Conservation (phyloP, 2,888 invertebrate genomes). For the Drosophila fungiperda region DNA sequence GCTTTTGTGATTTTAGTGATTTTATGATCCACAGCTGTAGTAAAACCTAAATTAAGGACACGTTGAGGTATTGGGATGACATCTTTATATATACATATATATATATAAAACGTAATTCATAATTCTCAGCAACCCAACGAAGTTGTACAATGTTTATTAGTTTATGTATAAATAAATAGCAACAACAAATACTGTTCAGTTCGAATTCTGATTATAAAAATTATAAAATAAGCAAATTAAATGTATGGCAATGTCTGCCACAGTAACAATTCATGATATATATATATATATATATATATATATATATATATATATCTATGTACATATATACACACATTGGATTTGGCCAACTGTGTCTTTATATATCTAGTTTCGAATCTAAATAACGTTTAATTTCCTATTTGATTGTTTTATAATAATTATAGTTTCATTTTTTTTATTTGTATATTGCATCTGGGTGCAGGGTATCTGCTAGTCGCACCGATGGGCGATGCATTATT, state of each 20-base stretch:
- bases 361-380: not conserved
- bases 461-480: not conserved
- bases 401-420: too few relatives aligned
- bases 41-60: not conserved
- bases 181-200: not conserved
- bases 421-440: too few relatives aligned
- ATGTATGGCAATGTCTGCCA: not conserved
- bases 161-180: not conserved
- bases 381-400: not conserved
- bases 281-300: too few relatives aligned
- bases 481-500: not conserved
- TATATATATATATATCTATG: too few relatives aligned
- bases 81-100: not conserved
- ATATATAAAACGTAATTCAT: too few relatives aligned
- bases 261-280: not conserved
- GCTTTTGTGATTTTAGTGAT: not conserved
- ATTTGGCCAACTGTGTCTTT: not conserved
- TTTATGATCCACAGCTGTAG: not conserved
- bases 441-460: not conserved
- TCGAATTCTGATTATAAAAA: not conserved
- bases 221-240: too few relatives aligned
- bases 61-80: not conserved
- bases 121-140: not conserved
- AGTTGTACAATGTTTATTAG: not conserved
- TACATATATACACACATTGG: not conserved